phyloP scores from a whole-genome alignment of 2,888 invertebrate species.

The Orchesellides sinensis region DNA sequence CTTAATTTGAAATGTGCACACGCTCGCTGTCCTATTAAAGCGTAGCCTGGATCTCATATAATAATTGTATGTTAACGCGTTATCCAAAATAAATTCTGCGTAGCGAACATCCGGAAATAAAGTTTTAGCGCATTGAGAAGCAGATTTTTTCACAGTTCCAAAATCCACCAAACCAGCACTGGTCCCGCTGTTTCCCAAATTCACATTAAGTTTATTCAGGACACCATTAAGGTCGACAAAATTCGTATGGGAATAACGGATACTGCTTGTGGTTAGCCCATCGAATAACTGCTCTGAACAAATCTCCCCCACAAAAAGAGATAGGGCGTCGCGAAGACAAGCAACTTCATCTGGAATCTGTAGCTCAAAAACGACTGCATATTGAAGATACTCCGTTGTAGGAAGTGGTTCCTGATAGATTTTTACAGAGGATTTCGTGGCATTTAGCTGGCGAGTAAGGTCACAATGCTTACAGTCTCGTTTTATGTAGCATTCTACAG shows the following conservation, averaged over 20 bases:
- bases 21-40: background rate
- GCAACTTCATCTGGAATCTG: constrained; percentile 53
- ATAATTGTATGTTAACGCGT: constrained; percentile 14
- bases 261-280: too few species aligned
- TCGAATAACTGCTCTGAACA: too few species aligned
- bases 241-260: background rate
- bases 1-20: background rate
- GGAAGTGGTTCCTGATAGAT: constrained; percentile 27
- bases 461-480: background rate
- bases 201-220: too few species aligned
- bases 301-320: too few species aligned
- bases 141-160: too few species aligned
- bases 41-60: background rate
- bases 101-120: too few species aligned
- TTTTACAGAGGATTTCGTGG: background rate
- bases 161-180: too few species aligned
- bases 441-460: background rate
- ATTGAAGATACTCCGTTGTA: background rate
- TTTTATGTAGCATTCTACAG: too few species aligned
- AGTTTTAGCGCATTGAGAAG: too few species aligned
- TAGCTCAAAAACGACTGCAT: constrained; percentile 58
- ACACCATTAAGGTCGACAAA: too few species aligned
- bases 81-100: constrained; percentile 24
- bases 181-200: too few species aligned
- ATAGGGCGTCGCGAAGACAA: constrained; percentile 1